Evolutionary conservation across 2,797 vertebrate species (phyloP).

Genomic region (Borostomias antarcticus): DNA sequence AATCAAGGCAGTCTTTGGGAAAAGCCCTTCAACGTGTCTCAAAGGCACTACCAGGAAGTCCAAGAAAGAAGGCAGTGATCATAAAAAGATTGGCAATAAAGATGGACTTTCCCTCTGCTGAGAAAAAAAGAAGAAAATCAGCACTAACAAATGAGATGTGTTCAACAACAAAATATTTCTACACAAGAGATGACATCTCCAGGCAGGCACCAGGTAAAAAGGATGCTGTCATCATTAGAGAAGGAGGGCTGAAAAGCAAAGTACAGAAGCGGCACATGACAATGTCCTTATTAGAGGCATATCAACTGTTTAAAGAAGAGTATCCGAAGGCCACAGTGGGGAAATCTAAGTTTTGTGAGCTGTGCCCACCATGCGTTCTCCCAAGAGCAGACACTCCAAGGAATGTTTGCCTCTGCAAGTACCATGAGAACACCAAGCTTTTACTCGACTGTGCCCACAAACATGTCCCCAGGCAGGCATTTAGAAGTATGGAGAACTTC

Average conservation of each 20-base stretch:
- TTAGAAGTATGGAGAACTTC: neutral
- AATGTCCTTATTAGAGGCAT: neutral
- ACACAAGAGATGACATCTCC: neutral
- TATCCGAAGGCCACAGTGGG: neutral
- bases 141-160: neutral
- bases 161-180: neutral
- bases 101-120: neutral
- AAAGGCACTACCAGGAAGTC: neutral
- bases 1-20: too few relatives aligned
- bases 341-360: neutral
- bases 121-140: neutral
- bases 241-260: neutral
- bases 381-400: neutral
- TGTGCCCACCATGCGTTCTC: neutral
- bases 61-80: neutral
- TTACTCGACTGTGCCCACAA: neutral
- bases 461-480: neutral
- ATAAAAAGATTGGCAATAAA: neutral
- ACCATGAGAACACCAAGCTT: neutral
- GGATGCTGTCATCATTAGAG: neutral
- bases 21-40: too few relatives aligned
- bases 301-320: neutral
- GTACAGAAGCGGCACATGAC: neutral
- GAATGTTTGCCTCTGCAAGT: conserved; percentile 3
- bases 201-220: conserved; percentile 2